phyloP scores from a whole-genome alignment of 2,888 invertebrate species.

The Odontocerum albicorne region DNA sequence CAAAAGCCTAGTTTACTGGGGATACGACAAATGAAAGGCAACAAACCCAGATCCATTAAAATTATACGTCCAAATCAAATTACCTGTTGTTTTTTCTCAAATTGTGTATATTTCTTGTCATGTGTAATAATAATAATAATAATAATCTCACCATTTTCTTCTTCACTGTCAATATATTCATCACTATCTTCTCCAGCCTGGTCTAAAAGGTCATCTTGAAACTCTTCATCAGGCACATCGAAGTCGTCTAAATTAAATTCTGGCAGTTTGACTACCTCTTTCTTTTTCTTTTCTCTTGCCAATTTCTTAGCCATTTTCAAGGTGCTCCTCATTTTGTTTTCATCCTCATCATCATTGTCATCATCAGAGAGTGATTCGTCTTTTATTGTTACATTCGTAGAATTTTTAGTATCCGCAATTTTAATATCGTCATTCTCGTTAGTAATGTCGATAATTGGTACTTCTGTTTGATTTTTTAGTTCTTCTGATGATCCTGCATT shows the following conservation, averaged over 20 bases:
- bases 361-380: slow-evolving; percentile 49
- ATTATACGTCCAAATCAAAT: too few species aligned
- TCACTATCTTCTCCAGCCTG: slow-evolving; percentile 50
- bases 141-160: slow-evolving; percentile 39
- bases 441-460: slow-evolving; percentile 10
- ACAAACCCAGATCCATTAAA: too few species aligned
- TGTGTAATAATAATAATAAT: neutral
- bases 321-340: slow-evolving; percentile 61
- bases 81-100: too few species aligned
- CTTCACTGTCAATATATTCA: slow-evolving; percentile 46
- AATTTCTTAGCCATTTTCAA: slow-evolving; percentile 59
- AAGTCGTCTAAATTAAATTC: slow-evolving; percentile 79
- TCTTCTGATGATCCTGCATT: neutral
- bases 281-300: slow-evolving; percentile 50
- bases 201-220: slow-evolving; percentile 66
- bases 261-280: slow-evolving; percentile 58
- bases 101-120: too few species aligned
- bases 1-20: too few species aligned
- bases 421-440: slow-evolving; percentile 39
- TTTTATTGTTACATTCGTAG: slow-evolving; percentile 38
- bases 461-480: slow-evolving; percentile 2
- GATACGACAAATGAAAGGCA: too few species aligned
- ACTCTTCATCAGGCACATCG: slow-evolving; percentile 75
- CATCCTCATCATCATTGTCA: slow-evolving; percentile 43
- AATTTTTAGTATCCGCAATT: slow-evolving; percentile 10